Evolutionary conservation across 2,888 invertebrate genomes (phyloP).

Genomic region (Papilio elwesi): DNA sequence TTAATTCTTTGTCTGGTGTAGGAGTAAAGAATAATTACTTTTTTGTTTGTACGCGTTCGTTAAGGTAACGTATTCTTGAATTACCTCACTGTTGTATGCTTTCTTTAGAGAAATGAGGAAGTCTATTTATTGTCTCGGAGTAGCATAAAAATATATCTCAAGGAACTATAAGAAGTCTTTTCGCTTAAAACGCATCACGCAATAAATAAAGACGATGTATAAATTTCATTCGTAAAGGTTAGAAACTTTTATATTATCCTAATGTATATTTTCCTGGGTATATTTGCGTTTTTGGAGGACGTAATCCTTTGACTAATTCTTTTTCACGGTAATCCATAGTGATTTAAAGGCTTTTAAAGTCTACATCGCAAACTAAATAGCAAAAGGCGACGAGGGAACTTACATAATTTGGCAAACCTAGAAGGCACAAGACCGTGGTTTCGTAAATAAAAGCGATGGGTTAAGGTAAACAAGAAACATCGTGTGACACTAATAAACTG

Average conservation of each 20-base stretch:
- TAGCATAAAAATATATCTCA: background rate
- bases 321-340: too few species aligned
- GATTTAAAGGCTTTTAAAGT: too few species aligned
- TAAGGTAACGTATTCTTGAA: constrained; percentile 29
- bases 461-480: too few species aligned
- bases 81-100: constrained; percentile 25
- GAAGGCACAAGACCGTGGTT: too few species aligned
- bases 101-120: constrained; percentile 22
- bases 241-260: background rate
- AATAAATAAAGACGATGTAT: background rate
- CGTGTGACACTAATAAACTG: too few species aligned
- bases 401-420: too few species aligned
- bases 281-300: too few species aligned
- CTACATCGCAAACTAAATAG: too few species aligned
- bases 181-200: background rate
- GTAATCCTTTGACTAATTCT: too few species aligned
- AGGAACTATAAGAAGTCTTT: background rate
- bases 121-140: constrained; percentile 20
- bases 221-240: background rate
- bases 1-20: constrained; percentile 37
- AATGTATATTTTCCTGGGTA: background rate
- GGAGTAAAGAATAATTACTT: constrained; percentile 37
- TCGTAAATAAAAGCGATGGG: too few species aligned
- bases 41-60: constrained; percentile 30
- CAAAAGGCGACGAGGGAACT: too few species aligned